These are phyloP conservation scores for Andricus curvator DNA, from an alignment of 2,888 invertebrate genomes.

Conservation along the genomic window DNA sequence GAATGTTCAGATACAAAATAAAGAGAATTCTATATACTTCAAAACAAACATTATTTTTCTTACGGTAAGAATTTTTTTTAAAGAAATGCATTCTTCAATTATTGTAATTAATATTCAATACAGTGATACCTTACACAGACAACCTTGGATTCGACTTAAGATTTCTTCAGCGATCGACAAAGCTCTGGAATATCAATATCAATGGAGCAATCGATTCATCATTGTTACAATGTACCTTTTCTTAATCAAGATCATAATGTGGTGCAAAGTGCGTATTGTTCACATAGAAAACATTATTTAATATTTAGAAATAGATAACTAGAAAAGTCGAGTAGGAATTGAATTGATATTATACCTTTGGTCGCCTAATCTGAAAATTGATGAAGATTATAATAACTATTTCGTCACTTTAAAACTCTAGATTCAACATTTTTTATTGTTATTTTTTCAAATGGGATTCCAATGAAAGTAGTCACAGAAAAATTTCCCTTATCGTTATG, in stretches of 20 bases:
- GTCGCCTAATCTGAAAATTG: too few relatives aligned
- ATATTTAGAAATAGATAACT: background rate
- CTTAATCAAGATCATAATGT: background rate
- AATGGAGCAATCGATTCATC: conserved; percentile 24
- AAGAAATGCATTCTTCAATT: conserved; percentile 24
- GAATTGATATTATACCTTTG: too few relatives aligned
- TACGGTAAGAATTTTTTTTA: background rate
- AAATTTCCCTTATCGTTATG: too few relatives aligned
- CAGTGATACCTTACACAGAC: conserved; percentile 17
- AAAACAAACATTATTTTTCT: background rate
- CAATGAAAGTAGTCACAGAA: too few relatives aligned
- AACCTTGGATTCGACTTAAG: conserved; percentile 33
- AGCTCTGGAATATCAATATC: conserved; percentile 27
- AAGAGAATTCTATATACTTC: background rate
- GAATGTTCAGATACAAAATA: background rate
- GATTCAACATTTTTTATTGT: too few relatives aligned
- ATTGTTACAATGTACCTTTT: conserved; percentile 8
- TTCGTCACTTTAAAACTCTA: too few relatives aligned
- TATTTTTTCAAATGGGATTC: too few relatives aligned
- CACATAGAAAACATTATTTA: background rate
- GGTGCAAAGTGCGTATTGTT: background rate
- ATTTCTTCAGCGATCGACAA: conserved; percentile 5
- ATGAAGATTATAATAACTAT: too few relatives aligned
- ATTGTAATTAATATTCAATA: conserved; percentile 33
- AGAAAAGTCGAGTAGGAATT: too few relatives aligned